Evolutionary conservation across 2,888 invertebrate species (phyloP).

Genomic region (Epistrophe eligans): DNA sequence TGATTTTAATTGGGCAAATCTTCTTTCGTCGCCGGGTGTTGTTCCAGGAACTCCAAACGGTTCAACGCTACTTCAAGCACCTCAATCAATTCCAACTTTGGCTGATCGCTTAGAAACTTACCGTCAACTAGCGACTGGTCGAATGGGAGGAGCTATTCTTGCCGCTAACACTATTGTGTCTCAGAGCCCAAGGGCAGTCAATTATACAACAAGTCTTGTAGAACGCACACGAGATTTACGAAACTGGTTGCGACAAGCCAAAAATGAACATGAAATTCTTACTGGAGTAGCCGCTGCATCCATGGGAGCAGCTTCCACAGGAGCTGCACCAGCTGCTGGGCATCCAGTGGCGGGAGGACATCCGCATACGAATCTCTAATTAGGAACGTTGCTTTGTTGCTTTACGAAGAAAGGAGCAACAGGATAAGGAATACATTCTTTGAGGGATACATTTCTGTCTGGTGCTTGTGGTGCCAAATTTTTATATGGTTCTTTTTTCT

Average conservation of each 20-base stretch:
- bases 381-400: slow-evolving; percentile 68
- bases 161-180: slow-evolving; percentile 83
- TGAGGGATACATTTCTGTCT: background rate
- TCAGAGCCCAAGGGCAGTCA: slow-evolving; percentile 84
- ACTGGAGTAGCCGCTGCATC: slow-evolving; percentile 75
- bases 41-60: slow-evolving; percentile 51
- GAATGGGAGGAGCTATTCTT: slow-evolving; percentile 83
- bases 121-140: slow-evolving; percentile 84
- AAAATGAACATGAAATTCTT: slow-evolving; percentile 83
- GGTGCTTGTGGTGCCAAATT: slow-evolving; percentile 4
- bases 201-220: slow-evolving; percentile 87
- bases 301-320: slow-evolving; percentile 8
- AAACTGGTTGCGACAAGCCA: slow-evolving; percentile 87
- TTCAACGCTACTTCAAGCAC: slow-evolving; percentile 79
- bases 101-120: slow-evolving; percentile 86
- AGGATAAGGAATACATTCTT: background rate
- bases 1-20: slow-evolving; percentile 81
- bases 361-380: slow-evolving; percentile 68
- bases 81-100: slow-evolving; percentile 83
- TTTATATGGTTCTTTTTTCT: background rate
- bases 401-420: slow-evolving; percentile 65
- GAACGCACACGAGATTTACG: slow-evolving; percentile 88
- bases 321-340: slow-evolving; percentile 26
- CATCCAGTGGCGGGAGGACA: slow-evolving; percentile 53
- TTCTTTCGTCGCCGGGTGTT: slow-evolving; percentile 77